These are phyloP conservation scores for Percopsis transmontana DNA, from an alignment of 2,113 vertebrate genomes.

Conservation along the genomic window DNA sequence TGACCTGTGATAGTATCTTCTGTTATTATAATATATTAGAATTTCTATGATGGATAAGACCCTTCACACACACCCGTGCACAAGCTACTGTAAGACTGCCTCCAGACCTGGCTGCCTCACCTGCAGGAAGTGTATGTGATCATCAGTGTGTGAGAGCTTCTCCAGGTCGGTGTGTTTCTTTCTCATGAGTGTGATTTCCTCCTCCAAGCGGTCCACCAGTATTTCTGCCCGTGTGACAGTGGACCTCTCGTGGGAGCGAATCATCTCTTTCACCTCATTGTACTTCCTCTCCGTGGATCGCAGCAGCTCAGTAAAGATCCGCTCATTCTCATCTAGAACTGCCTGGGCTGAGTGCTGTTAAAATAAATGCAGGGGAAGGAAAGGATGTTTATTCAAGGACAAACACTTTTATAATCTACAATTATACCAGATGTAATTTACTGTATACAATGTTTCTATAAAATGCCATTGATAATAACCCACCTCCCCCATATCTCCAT, in stretches of 20 bases:
- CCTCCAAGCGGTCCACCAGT: constrained; percentile 69
- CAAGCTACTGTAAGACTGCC: background rate
- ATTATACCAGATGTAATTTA: too few species aligned
- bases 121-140: constrained; percentile 82
- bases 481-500: background rate
- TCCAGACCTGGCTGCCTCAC: constrained; percentile 45
- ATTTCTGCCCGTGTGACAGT: constrained; percentile 60
- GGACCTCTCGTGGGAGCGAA: constrained; percentile 67
- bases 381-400: background rate
- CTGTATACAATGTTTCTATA: too few species aligned
- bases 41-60: too few species aligned
- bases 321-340: constrained; percentile 74
- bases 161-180: constrained; percentile 78
- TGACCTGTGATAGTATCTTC: too few species aligned
- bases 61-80: background rate
- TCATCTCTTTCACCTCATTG: constrained; percentile 75
- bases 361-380: background rate
- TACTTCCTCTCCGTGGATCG: constrained; percentile 73
- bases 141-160: constrained; percentile 78
- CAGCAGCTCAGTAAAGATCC: constrained; percentile 76
- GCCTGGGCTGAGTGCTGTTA: constrained; percentile 74
- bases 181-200: constrained; percentile 76
- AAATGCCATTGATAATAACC: background rate
- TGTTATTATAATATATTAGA: too few species aligned
- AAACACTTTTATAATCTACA: background rate